Percentiles rank a stretch among this genome's conserved stretches.
Conservation (phyloP, 2,888 invertebrate genomes). For the Argyresthia goedartella region DNA sequence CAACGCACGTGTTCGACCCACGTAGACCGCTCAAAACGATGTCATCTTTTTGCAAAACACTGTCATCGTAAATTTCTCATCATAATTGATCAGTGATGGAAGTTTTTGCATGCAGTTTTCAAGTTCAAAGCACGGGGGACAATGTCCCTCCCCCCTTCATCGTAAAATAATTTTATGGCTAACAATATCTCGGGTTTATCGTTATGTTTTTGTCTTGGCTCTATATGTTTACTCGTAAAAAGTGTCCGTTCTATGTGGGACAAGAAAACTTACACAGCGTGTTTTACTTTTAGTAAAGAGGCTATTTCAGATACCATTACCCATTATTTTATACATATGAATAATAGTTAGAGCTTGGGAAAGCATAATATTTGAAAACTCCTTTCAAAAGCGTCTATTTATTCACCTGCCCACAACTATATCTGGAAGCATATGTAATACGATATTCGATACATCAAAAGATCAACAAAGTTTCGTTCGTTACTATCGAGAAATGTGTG, state of each 20-base stretch:
- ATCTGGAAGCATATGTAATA: conserved; percentile 34
- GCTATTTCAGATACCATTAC: too few relatives aligned
- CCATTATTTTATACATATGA: too few relatives aligned
- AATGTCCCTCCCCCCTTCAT: conserved; percentile 10
- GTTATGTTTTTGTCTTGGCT: conserved; percentile 30
- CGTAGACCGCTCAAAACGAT: not conserved
- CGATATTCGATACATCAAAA: conserved; percentile 54
- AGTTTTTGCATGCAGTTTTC: too few relatives aligned
- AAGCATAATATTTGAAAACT: not conserved
- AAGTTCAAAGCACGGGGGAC: too few relatives aligned
- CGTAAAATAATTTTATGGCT: conserved; percentile 36
- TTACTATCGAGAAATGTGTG: conserved; percentile 53
- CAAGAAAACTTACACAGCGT: too few relatives aligned
- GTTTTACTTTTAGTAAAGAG: too few relatives aligned
- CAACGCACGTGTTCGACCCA: conserved; percentile 60
- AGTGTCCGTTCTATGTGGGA: conserved; percentile 9
- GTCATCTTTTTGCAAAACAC: conserved; percentile 9
- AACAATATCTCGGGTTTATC: conserved; percentile 36
- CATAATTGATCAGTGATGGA: conserved; percentile 2
- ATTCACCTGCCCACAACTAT: conserved; percentile 55
- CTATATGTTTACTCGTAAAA: conserved; percentile 23
- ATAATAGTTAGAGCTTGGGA: not conserved
- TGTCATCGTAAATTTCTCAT: conserved; percentile 22
- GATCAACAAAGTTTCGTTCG: conserved; percentile 51
- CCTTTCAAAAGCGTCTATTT: conserved; percentile 24